Conservation (phyloP, 2,113 vertebrate species). For the Ramphastos sulfuratus region DNA sequence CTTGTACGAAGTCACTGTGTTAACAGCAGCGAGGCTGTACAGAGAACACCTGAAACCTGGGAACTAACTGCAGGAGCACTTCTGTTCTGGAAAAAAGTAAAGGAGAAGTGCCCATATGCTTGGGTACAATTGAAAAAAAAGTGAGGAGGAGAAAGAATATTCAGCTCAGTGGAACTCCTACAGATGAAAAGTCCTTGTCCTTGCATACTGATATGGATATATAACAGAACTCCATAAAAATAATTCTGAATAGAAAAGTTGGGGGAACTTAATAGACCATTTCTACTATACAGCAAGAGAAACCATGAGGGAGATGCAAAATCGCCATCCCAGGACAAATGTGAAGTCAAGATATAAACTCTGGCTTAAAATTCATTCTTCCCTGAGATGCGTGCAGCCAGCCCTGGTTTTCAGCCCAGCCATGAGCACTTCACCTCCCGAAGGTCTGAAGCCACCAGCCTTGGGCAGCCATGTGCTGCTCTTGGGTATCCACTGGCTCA, state of each 20-base stretch:
- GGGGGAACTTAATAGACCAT: background rate
- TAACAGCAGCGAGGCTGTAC: background rate
- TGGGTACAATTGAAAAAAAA: background rate
- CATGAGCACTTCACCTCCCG: background rate
- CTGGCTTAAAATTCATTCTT: background rate
- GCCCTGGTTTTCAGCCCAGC: background rate
- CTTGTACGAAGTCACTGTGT: fast-evolving
- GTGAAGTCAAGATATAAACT: background rate
- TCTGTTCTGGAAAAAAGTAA: background rate
- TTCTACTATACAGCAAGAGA: background rate
- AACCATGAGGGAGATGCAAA: background rate
- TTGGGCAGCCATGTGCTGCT: fast-evolving
- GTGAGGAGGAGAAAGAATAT: background rate
- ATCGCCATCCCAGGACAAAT: background rate
- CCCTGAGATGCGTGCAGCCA: no score
- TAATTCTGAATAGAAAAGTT: background rate
- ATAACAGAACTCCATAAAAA: background rate
- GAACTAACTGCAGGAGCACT: background rate
- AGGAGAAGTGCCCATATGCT: background rate
- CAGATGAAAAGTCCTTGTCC: background rate
- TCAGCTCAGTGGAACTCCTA: background rate
- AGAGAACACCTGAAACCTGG: background rate
- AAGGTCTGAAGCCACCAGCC: background rate
- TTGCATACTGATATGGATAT: background rate
- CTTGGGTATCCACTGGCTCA: fast-evolving